phyloP scores from a whole-genome alignment of 2,113 vertebrate species.

The Sinocyclocheilus maitianheensis region DNA sequence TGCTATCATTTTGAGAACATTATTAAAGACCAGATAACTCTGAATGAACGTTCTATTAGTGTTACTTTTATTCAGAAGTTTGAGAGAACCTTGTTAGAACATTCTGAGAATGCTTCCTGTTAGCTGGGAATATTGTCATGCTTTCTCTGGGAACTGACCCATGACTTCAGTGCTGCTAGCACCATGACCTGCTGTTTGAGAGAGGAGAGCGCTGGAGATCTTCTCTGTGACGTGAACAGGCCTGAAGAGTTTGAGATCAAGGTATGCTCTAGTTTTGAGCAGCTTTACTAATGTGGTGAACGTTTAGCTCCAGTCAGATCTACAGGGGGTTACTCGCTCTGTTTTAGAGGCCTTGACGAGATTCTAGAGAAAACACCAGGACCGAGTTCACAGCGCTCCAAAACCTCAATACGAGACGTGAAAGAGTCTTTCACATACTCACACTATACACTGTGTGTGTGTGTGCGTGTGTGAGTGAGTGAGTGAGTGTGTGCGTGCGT shows the following conservation, averaged over 20 bases:
- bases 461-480: constrained; percentile 7
- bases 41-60: too few relatives aligned
- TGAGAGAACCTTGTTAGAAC: too few relatives aligned
- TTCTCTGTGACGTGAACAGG: not conserved
- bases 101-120: too few relatives aligned
- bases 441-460: not conserved
- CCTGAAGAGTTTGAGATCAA: not conserved
- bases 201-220: not conserved
- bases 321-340: too few relatives aligned
- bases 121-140: not conserved
- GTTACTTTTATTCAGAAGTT: too few relatives aligned
- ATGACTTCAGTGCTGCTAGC: too few relatives aligned
- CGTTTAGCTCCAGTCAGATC: too few relatives aligned
- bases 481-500: constrained; percentile 50
- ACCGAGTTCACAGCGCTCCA: not conserved
- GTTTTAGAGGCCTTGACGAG: too few relatives aligned
- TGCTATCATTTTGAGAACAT: too few relatives aligned
- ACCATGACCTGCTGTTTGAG: not conserved
- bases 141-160: not conserved
- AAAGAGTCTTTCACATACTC: not conserved
- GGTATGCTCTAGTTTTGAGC: not conserved
- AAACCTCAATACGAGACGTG: not conserved
- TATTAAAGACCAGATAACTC: too few relatives aligned
- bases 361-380: not conserved
- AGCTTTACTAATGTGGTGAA: not conserved